Percentiles rank a stretch among this genome's conserved stretches.
phyloP scores from a whole-genome alignment of 92 coral and sea anemone species.

The Hydrozoanthus gracilis region DNA sequence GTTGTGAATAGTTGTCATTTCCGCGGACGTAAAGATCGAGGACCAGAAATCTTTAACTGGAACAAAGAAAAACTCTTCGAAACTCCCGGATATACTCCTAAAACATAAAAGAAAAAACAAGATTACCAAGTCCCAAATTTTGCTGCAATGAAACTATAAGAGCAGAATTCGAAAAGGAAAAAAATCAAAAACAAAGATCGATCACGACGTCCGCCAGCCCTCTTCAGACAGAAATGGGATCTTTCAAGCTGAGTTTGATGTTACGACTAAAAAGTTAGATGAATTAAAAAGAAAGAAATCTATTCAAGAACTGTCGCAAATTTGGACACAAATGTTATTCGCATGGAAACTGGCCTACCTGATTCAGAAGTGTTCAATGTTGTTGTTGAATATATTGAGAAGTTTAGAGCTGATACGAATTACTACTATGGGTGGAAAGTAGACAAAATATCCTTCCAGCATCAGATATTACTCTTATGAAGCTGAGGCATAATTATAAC shows the following conservation, averaged over 20 bases:
- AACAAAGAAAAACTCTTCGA: conserved; percentile 43
- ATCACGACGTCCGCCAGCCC: too few species aligned
- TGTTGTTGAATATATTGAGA: conserved; percentile 48
- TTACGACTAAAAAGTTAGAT: conserved; percentile 40
- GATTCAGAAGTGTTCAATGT: conserved; percentile 48
- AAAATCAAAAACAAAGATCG: conserved; percentile 38
- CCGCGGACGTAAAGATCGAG: conserved; percentile 41
- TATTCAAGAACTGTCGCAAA: conserved; percentile 31
- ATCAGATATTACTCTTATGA: conserved; percentile 63
- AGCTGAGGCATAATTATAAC: conserved; percentile 63
- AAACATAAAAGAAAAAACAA: conserved; percentile 41
- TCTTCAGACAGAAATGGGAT: conserved; percentile 31
- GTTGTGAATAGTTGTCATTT: conserved; percentile 44
- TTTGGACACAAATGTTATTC: conserved; percentile 27
- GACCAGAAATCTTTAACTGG: conserved; percentile 40
- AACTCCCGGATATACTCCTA: conserved; percentile 35
- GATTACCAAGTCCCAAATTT: conserved; percentile 5
- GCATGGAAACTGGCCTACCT: conserved; percentile 67
- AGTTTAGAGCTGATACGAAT: conserved; percentile 39
- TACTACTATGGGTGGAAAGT: conserved; percentile 58
- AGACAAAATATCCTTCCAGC: conserved; percentile 50
- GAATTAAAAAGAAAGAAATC: conserved; percentile 30
- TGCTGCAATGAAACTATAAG: conserved; percentile 9
- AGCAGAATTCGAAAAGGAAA: conserved; percentile 32
- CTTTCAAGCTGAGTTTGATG: conserved; percentile 45